phyloP scores from a whole-genome alignment of 2,797 vertebrate genomes.

The Eulemur albifrons region DNA sequence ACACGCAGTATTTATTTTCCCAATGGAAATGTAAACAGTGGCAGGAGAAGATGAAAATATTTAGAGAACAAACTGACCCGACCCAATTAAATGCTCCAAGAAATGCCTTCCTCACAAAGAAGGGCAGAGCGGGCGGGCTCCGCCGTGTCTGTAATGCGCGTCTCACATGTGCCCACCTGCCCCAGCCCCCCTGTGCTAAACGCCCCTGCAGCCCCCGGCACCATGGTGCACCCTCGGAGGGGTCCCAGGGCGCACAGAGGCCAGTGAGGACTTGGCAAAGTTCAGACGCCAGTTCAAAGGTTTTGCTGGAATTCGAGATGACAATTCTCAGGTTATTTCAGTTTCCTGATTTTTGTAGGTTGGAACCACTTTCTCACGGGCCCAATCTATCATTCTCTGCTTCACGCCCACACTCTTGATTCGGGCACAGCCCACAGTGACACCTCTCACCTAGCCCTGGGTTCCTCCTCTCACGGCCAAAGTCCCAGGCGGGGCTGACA shows the following conservation, averaged over 20 bases:
- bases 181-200: constrained; percentile 62
- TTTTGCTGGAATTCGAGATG: constrained; percentile 39
- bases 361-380: constrained; percentile 50
- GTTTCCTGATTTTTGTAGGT: constrained; percentile 38
- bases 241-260: constrained; percentile 64
- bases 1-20: not conserved
- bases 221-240: not conserved
- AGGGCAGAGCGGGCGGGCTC: not conserved
- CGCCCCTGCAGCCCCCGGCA: constrained; percentile 43
- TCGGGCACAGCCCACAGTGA: not conserved
- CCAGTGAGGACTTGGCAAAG: constrained; percentile 55
- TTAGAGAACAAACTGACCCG: constrained; percentile 74
- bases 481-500: not conserved
- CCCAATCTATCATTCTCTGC: not conserved
- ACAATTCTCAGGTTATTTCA: constrained; percentile 66
- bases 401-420: not conserved
- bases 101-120: constrained; percentile 27
- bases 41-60: constrained; percentile 54
- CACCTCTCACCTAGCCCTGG: not conserved
- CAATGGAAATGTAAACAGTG: constrained; percentile 54
- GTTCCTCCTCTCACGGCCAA: not conserved
- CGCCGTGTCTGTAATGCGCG: rapidly evolving
- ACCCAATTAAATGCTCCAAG: constrained; percentile 69
- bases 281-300: constrained; percentile 67
- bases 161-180: rapidly evolving